Conservation (phyloP, 2,113 vertebrate species). For the Illadopsis cleaveri region DNA sequence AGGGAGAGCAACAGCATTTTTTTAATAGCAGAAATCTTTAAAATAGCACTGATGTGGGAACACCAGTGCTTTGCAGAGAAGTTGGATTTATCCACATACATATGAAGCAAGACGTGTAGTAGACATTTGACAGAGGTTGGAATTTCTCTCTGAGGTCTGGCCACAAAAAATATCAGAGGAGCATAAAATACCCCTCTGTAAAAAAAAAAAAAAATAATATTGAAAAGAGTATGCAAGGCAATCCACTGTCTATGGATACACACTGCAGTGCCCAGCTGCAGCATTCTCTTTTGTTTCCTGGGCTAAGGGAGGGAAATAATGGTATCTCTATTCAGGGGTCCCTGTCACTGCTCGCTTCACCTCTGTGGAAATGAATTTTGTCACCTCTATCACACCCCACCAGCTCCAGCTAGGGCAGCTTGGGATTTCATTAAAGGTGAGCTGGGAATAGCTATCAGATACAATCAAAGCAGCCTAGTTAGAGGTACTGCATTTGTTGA, state of each 20-base stretch:
- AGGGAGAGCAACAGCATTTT: neutral
- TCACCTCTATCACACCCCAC: neutral
- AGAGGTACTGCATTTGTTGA: neutral
- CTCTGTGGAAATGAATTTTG: neutral
- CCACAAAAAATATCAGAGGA: neutral
- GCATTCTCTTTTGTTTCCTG: neutral
- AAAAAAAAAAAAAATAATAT: neutral
- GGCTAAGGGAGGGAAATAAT: neutral
- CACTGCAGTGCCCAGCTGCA: neutral
- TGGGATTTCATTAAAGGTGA: neutral
- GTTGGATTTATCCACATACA: neutral
- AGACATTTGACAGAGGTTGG: neutral
- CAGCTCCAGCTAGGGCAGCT: neutral
- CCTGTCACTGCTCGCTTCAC: neutral
- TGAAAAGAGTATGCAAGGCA: neutral
- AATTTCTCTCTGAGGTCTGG: neutral
- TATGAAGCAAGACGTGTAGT: fast-evolving
- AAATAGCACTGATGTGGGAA: neutral
- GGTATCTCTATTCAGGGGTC: neutral
- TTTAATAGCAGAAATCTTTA: neutral
- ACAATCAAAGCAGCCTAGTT: neutral
- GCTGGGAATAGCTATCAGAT: neutral
- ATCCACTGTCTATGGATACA: neutral
- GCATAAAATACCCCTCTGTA: neutral
- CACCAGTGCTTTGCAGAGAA: neutral